Base-by-base conservation (phyloP, 2,888 invertebrate species). In the Caenorhabditis auriculariae region DNA sequence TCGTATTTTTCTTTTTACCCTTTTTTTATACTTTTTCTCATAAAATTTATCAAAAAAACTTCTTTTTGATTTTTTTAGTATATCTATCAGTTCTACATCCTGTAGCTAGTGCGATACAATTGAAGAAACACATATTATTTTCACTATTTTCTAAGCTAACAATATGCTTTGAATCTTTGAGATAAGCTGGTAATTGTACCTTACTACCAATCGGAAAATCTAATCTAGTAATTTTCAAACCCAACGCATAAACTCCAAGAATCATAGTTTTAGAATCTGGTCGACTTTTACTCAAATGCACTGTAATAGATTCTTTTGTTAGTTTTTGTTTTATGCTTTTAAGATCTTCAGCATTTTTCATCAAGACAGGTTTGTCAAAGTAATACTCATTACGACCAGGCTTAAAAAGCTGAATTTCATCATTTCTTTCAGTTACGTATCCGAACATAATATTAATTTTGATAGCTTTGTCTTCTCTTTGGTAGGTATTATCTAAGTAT, bases 121-220 rank as follows among this genome's bases (percentile, higher is more conserved):
- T 2, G 26, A 35, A 55, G 47, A 55, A 55, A 35, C 55, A 55
- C 55, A 55, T 55, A 49, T 55, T 55, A 19, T 49, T 41, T 19
- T 43, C n/a, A 49, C 29, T 24, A 49, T 55, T 55, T 19, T 55
- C 41, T 23, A 55, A 48, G 29, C 42, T 49, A 27, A 23, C 29
- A 17, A 55, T 55, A 27, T 29, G 28, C 35, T 32, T 55, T 17
- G 48, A 55, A 15, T 55, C 28, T 42, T 29, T 26, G 9, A 55
- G 41, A 23, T 55, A 49, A 41, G 35, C 42, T 19, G 55, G 55
- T 27, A 55, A 32, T 17, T 32, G 24, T 19, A 55, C 17, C 17
- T 29, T 32, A 41, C 49, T 48, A 28, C 55, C 55, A 41, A 55
- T 55, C 19, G 55, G 55, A 23, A 55, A 55, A 49, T 55, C 55